A percentile compares a stretch with the other conserved stretches of the same genome.
Evolutionary conservation across 2,113 vertebrate genomes (phyloP).

Genomic region (Halcyon malimbica): DNA sequence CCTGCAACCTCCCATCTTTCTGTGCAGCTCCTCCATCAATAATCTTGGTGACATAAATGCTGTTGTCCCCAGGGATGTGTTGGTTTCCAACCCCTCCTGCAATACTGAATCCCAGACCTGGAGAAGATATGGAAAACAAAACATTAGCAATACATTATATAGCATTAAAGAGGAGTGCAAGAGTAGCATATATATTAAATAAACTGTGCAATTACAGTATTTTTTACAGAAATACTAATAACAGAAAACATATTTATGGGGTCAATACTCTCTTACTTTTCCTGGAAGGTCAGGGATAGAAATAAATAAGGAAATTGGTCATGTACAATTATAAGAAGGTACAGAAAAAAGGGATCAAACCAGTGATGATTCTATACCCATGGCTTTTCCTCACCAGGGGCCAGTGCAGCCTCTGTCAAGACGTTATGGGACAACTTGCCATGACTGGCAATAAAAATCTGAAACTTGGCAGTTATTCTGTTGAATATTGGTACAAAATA

Average conservation of each 20-base stretch:
- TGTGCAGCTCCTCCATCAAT: constrained; percentile 95
- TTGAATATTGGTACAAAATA: neutral
- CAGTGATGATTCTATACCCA: neutral
- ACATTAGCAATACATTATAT: neutral
- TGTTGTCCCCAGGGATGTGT: constrained; percentile 98
- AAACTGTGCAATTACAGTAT: neutral
- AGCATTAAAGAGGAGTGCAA: neutral
- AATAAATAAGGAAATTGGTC: neutral
- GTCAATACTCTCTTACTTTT: neutral
- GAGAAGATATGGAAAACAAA: neutral
- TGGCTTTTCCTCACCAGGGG: neutral
- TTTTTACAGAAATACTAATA: neutral
- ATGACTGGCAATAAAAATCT: neutral
- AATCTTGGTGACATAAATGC: constrained; percentile 97
- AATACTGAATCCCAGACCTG: constrained; percentile 97
- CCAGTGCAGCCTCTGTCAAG: neutral
- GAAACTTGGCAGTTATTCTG: neutral
- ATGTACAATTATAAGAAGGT: neutral
- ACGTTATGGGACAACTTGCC: neutral
- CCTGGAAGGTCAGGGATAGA: neutral
- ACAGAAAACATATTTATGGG: neutral
- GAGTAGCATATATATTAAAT: neutral
- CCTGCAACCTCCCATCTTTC: constrained; percentile 90
- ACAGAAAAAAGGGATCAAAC: neutral
- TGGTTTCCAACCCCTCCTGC: constrained; percentile 97